phyloP scores from a whole-genome alignment of 2,797 vertebrate genomes.

The Lagodon rhomboides region DNA sequence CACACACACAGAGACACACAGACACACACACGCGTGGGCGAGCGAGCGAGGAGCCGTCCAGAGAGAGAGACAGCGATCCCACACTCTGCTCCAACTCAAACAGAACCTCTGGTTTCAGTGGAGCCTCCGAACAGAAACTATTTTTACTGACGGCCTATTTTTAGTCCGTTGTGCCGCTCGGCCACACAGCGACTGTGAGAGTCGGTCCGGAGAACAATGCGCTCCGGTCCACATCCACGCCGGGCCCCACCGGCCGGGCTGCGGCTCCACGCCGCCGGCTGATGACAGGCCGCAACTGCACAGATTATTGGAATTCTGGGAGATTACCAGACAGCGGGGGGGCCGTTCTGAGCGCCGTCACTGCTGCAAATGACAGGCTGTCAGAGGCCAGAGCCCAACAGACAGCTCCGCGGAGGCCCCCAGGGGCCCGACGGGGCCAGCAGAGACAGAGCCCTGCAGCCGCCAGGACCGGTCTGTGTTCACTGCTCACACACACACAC shows the following conservation, averaged over 20 bases:
- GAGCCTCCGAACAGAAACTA: slow-evolving; percentile 60
- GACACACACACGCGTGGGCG: slow-evolving; percentile 31
- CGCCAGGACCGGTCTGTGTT: too few relatives aligned
- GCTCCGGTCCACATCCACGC: slow-evolving; percentile 2
- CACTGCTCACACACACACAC: too few relatives aligned
- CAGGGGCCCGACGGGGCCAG: slow-evolving; percentile 13
- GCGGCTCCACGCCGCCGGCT: slow-evolving; percentile 50
- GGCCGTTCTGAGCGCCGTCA: slow-evolving; percentile 16
- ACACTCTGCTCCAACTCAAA: slow-evolving; percentile 71
- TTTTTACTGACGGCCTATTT: slow-evolving; percentile 66
- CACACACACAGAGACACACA: slow-evolving; percentile 5
- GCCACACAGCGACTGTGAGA: slow-evolving; percentile 59
- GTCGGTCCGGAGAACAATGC: slow-evolving; percentile 63
- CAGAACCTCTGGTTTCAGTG: slow-evolving; percentile 58
- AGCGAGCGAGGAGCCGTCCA: slow-evolving; percentile 36
- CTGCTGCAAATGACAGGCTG: slow-evolving; percentile 51
- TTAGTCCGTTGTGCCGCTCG: slow-evolving; percentile 40
- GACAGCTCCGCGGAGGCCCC: background rate
- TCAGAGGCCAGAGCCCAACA: background rate
- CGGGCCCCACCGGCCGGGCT: slow-evolving; percentile 50
- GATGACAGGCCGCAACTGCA: slow-evolving; percentile 74
- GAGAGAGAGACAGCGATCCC: slow-evolving; percentile 54
- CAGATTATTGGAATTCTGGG: slow-evolving; percentile 73
- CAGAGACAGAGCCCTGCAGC: background rate
- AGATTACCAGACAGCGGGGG: slow-evolving; percentile 45